A percentile compares a stretch with the other conserved stretches of the same genome.
These are phyloP conservation scores for Napeogenes inachia DNA, from an alignment of 2,888 invertebrate species.

Conservation along the genomic window DNA sequence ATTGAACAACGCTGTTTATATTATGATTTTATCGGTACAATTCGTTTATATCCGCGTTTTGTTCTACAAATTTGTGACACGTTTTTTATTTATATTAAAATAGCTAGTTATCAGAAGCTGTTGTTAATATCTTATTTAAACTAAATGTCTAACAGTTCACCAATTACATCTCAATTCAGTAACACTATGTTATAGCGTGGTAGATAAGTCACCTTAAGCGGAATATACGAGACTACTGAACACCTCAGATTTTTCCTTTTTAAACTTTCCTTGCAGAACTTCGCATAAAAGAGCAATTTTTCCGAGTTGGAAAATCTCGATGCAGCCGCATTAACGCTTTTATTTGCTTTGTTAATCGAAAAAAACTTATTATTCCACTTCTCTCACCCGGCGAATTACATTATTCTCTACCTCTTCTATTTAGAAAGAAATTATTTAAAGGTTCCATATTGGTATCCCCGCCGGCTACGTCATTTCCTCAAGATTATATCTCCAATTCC, in stretches of 20 bases:
- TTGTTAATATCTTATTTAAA: no score
- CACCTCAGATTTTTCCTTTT: slow-evolving; percentile 61
- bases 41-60: no score
- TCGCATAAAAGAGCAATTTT: slow-evolving; percentile 71
- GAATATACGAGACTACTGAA: slow-evolving; percentile 25
- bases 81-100: no score
- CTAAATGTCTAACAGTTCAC: no score
- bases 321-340: slow-evolving; percentile 72
- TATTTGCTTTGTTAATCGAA: slow-evolving; percentile 69
- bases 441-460: slow-evolving; percentile 27
- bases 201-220: slow-evolving; percentile 28
- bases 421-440: slow-evolving; percentile 47
- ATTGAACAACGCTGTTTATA: not conserved
- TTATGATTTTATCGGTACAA: not conserved
- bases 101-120: no score
- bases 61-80: no score
- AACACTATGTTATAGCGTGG: slow-evolving; percentile 13
- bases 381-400: slow-evolving; percentile 64
- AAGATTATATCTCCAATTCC: slow-evolving; percentile 21
- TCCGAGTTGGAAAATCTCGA: slow-evolving; percentile 69
- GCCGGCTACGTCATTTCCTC: slow-evolving; percentile 21
- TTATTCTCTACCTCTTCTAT: slow-evolving; percentile 62
- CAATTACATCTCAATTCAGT: no score
- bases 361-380: slow-evolving; percentile 71
- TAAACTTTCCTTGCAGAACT: slow-evolving; percentile 65